phyloP scores from a whole-genome alignment of 2,888 invertebrate species.

The Erebia aethiops region DNA sequence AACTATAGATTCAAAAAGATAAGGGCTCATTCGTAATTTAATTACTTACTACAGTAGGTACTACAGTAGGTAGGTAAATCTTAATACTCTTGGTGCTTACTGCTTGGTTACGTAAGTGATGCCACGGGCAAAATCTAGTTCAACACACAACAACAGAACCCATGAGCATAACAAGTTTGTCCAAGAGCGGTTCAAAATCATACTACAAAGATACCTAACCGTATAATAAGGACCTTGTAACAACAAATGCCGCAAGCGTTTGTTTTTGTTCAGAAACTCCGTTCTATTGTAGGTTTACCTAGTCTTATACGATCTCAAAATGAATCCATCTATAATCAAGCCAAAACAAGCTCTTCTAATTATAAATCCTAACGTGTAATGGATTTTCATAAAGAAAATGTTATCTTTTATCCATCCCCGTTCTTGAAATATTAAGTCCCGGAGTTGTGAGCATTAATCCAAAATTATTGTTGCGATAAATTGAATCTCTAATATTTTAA shows the following conservation, averaged over 20 bases:
- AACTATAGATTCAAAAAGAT: too few relatives aligned
- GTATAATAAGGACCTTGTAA: constrained; percentile 58
- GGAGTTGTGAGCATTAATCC: background rate
- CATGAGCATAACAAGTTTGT: constrained; percentile 50
- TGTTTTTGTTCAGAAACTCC: constrained; percentile 62
- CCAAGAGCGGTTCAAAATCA: constrained; percentile 60
- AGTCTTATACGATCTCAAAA: constrained; percentile 31
- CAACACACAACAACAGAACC: constrained; percentile 28
- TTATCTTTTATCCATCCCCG: constrained; percentile 29
- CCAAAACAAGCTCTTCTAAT: constrained; percentile 34
- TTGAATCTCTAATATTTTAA: background rate
- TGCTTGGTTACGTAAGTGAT: background rate
- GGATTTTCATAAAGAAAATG: constrained; percentile 38
- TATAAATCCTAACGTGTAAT: constrained; percentile 36
- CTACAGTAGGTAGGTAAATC: too few relatives aligned
- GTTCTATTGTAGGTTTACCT: constrained; percentile 33
- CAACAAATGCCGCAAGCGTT: constrained; percentile 63
- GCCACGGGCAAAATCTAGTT: constrained; percentile 17
- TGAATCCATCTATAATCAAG: constrained; percentile 38
- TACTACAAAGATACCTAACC: constrained; percentile 49
- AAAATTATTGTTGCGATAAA: constrained; percentile 14
- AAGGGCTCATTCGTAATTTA: too few relatives aligned
- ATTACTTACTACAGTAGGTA: too few relatives aligned
- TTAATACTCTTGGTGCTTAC: background rate
- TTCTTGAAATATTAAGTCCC: constrained; percentile 12